Base-by-base conservation (phyloP, 1,140 invertebrate species). In the Luehdorfia chinensis region DNA sequence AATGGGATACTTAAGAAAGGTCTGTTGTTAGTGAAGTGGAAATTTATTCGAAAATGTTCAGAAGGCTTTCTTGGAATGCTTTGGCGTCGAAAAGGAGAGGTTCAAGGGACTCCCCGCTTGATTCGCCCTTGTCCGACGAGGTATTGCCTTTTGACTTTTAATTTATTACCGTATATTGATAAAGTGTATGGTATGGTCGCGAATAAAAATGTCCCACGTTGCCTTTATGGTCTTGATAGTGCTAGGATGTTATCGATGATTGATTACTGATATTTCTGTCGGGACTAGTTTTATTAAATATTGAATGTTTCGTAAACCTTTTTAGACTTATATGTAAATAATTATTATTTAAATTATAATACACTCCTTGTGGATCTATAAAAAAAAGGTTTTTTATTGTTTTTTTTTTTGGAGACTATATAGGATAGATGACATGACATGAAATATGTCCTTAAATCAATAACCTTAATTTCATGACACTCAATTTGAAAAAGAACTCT, bases 211-310 rank as follows among this genome's bases (percentile, higher is more conserved):
- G n/a, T n/a, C n/a, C n/a, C n/a, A 7, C 14, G 39, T 43, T 43
- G 39, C 39, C 39, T 25, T 47, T 27, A 34, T 59, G 64, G 51
- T 74, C 74, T 80, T 80, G 72, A 70, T 65, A 66, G 51, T 45
- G 55, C 31, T 52, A n/a, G n/a, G 59, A 57, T 69, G 67, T 80
- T 75, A 80, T 80, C 76, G 61, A 36, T 55, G 51, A 64, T 60
- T 68, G 74, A 77, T 75, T 77, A 66, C 66, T 6, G 25, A 43
- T 43, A 21, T 21, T 36, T 37, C 16, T 19, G 21, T 37, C 18
- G 45, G 49, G 56, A 64, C 59, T 57, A 60, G 67, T 71, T 71
- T 68, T 61, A 45, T 27, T 23, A 32, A 37, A 37, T 16, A 16
- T 4, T 32, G 12, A n/a, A n/a, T n/a, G n/a, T n/a, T 16, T 15